Percentiles rank a stretch among this genome's conserved stretches.
phyloP scores from a whole-genome alignment of 2,113 vertebrate species.

The Podarcis raffonei region DNA sequence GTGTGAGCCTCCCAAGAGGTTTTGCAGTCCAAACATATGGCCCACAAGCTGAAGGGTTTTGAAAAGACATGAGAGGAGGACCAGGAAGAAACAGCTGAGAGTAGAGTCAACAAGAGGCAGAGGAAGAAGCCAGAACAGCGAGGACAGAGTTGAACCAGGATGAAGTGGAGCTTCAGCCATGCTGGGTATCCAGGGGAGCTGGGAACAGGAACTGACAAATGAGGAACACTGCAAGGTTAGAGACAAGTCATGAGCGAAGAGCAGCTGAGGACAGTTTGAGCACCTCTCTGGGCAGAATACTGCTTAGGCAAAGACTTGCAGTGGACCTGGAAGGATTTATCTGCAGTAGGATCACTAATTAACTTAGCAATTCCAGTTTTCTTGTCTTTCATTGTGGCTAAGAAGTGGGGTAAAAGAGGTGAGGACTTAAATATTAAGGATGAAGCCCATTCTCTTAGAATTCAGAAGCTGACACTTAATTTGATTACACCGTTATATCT shows the following conservation, averaged over 20 bases:
- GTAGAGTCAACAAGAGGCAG: neutral
- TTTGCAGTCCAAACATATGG: neutral
- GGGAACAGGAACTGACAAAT: neutral
- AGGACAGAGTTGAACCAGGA: neutral
- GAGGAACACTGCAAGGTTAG: neutral
- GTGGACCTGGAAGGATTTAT: neutral
- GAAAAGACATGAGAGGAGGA: neutral
- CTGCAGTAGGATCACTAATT: neutral
- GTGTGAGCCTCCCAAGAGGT: neutral
- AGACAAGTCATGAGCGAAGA: neutral
- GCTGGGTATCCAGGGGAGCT: neutral
- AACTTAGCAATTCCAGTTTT: neutral
- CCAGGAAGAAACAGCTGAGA: neutral
- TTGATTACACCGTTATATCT: neutral
- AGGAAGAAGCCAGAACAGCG: neutral
- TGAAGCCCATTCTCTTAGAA: neutral
- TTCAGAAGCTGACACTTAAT: neutral
- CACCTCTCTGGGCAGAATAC: neutral
- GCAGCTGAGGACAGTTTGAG: neutral
- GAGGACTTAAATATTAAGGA: neutral
- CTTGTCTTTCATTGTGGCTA: neutral
- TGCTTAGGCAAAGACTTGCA: neutral
- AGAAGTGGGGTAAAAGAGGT: neutral
- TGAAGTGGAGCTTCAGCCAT: neutral
- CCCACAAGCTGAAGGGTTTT: neutral